These are phyloP conservation scores for Macheiramphus alcinus DNA, from an alignment of 2,113 vertebrate species.

Conservation along the genomic window DNA sequence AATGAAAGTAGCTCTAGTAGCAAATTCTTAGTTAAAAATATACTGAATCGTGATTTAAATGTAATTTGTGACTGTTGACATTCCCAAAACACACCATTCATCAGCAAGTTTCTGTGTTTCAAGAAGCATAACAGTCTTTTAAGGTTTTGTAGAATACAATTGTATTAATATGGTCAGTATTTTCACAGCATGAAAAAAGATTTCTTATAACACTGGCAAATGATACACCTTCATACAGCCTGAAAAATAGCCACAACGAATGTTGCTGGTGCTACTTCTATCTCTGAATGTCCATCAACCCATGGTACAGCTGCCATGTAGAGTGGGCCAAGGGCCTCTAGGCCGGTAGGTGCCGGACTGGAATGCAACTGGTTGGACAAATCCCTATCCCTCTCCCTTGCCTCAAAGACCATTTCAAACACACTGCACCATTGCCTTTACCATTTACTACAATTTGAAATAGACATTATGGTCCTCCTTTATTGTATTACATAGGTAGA, in stretches of 20 bases:
- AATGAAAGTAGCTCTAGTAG: not conserved
- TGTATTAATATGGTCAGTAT: not conserved
- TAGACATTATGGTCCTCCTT: not conserved
- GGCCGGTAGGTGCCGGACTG: not conserved
- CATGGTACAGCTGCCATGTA: not conserved
- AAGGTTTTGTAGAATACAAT: not conserved
- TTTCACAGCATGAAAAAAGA: not conserved
- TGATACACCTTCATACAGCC: not conserved
- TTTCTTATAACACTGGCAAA: not conserved
- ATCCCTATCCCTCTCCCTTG: accelerated
- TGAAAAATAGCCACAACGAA: not conserved
- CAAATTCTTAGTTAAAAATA: not conserved
- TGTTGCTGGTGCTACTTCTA: not conserved
- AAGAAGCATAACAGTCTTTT: not conserved
- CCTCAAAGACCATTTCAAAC: not conserved
- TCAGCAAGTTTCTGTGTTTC: not conserved
- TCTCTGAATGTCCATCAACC: not conserved
- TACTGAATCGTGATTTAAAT: not conserved
- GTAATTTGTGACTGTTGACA: not conserved
- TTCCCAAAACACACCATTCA: not conserved
- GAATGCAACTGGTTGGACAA: not conserved
- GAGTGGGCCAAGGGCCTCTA: not conserved
- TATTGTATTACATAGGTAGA: not conserved
- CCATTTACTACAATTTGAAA: not conserved
- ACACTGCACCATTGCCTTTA: not conserved